These are phyloP conservation scores for Macrotus californicus DNA, from an alignment of 2,113 vertebrate genomes.

Conservation along the genomic window DNA sequence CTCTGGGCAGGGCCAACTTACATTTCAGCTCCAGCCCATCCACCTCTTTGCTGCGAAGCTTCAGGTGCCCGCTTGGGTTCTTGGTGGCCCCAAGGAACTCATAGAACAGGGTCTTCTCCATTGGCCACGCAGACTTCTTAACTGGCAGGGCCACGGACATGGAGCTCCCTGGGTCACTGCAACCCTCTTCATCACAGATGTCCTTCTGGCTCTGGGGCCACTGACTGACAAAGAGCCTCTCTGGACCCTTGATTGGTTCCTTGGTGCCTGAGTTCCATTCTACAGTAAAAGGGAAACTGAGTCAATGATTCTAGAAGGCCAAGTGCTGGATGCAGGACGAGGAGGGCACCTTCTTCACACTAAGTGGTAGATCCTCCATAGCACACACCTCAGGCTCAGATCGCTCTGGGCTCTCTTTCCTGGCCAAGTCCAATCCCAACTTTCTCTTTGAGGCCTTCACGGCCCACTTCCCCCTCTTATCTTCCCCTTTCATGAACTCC, in stretches of 20 bases:
- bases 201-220: constrained; percentile 61
- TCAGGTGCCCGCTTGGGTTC: constrained; percentile 48
- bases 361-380: not conserved
- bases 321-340: not conserved
- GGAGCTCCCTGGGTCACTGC: constrained; percentile 24
- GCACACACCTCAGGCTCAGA: not conserved
- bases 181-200: constrained; percentile 14
- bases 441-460: not conserved
- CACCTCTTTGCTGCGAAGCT: constrained; percentile 61
- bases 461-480: not conserved
- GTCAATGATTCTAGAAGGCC: not conserved
- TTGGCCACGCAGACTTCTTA: constrained; percentile 57
- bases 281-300: constrained; percentile 24
- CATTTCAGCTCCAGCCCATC: constrained; percentile 58
- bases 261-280: constrained; percentile 46
- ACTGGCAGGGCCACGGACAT: not conserved
- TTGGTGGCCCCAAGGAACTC: constrained; percentile 65
- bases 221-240: constrained; percentile 47
- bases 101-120: constrained; percentile 60
- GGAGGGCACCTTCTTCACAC: not conserved
- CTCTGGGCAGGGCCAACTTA: not conserved
- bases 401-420: not conserved
- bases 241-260: constrained; percentile 37
- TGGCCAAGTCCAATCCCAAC: not conserved
- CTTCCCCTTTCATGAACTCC: not conserved